Evolutionary conservation across 2,888 invertebrate genomes (phyloP), one percentile per base, ranked within the genome.

Genomic region (Ichneumoninae sp.): DNA sequence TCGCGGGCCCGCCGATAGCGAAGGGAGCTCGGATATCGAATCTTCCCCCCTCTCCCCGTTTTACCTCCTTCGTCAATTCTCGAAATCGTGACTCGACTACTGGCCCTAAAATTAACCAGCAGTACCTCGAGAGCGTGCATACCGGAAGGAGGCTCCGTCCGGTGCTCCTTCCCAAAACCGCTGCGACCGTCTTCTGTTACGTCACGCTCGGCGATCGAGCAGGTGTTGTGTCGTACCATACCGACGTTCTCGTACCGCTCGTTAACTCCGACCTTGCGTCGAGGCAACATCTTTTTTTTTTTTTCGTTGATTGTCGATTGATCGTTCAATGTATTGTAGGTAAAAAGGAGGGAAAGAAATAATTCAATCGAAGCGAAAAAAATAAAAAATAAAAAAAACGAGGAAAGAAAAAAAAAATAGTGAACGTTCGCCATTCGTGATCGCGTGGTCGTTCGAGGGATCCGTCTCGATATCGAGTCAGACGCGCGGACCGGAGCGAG

Each of bases 221-320:
- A 65, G 81, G 75, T 81, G 74, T 81, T 69, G 54, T 81, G 81
- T 69, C 70, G 47, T 75, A 69, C 68, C 74, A 16, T 74, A 54
- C 6, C 26, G 47, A 22, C 19, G 26, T 0, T n/a, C n/a, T 22
- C 22, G 19, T 10, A 47, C 3, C 40, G 19, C 16, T 69, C 47
- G 4, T 47, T 16, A 47, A 47, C 13, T 13, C 4, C 44, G 44
- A 16, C 4, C 44, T 16, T 4, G 44, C 16, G 13, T 47, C 44
- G 44, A 4, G 13, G 1, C 44, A 16, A 47, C 26, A 1, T 2
- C 1, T 5, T 26, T 26, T 26, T 26, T 26, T 26, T 26, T 26
- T 26, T 52, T 13, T 30, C 26, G 5, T 60, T 10, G 19, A 54
- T 54, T 22, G 8, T 3, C 22, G 40, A 40, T 10, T 40, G 10